Evolutionary conservation across 2,113 vertebrate species (phyloP).

Genomic region (Toxotes jaculatrix): DNA sequence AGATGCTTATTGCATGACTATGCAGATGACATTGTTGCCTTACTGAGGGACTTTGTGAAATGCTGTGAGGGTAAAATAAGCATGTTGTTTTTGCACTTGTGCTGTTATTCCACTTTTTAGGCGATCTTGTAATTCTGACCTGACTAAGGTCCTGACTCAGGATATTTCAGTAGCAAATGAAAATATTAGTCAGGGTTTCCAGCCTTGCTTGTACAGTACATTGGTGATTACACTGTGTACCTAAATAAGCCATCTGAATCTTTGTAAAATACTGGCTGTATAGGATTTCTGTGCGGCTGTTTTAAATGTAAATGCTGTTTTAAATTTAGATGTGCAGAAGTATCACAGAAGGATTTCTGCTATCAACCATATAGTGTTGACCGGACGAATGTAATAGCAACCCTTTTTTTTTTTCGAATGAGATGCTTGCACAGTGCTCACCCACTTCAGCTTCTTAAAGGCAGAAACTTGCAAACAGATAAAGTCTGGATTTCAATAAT

Average conservation of each 20-base stretch:
- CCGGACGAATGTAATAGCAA: slow-evolving; percentile 55
- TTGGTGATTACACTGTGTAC: slow-evolving; percentile 40
- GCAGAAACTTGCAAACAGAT: not conserved
- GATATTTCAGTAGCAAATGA: slow-evolving; percentile 62
- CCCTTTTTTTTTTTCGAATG: slow-evolving; percentile 17
- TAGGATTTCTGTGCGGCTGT: slow-evolving; percentile 16
- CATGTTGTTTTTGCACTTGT: slow-evolving; percentile 72
- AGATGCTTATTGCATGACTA: slow-evolving; percentile 78
- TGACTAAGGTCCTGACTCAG: slow-evolving; percentile 70
- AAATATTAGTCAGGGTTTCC: slow-evolving; percentile 21
- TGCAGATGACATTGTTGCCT: slow-evolving; percentile 78
- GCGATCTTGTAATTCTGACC: slow-evolving; percentile 44
- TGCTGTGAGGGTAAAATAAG: slow-evolving; percentile 51
- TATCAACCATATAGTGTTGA: slow-evolving; percentile 4
- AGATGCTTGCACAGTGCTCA: not conserved
- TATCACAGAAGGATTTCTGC: not conserved
- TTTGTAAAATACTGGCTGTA: slow-evolving; percentile 40
- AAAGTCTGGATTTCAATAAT: not conserved
- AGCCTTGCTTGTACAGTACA: slow-evolving; percentile 35
- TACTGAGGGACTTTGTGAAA: slow-evolving; percentile 59
- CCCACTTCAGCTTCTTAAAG: slow-evolving; percentile 4
- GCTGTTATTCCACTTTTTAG: slow-evolving; percentile 52
- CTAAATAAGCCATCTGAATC: slow-evolving; percentile 64
- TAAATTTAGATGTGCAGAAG: not conserved
- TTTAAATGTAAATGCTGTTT: slow-evolving; percentile 14